Evolutionary conservation across 1,140 invertebrate genomes (phyloP).

Genomic region (Pseudomyrmex flavicornis): DNA sequence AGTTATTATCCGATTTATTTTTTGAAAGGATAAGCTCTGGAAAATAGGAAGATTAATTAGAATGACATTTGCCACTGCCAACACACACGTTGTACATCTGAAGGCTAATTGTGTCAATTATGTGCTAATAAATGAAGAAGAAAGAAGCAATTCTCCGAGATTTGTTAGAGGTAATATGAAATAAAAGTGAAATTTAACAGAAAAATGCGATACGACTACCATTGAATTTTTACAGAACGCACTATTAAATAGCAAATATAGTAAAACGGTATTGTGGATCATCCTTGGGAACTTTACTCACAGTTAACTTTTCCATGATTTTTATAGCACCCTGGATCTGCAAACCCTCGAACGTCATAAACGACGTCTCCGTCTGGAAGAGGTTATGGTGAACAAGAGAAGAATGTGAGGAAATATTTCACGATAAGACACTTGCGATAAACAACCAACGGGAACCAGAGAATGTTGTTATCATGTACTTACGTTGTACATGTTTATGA

Average conservation of each 20-base stretch:
- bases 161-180: too few species aligned
- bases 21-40: constrained; percentile 95
- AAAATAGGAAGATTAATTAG: constrained; percentile 76
- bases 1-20: constrained; percentile 95
- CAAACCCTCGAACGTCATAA: constrained; percentile 98
- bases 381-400: constrained; percentile 31
- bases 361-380: constrained; percentile 93
- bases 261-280: background rate
- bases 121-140: background rate
- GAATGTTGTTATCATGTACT: constrained; percentile 84
- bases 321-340: constrained; percentile 96
- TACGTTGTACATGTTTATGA: constrained; percentile 97
- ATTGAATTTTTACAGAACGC: too few species aligned
- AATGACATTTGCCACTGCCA: background rate
- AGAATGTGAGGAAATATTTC: background rate
- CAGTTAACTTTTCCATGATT: constrained; percentile 97
- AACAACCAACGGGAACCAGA: constrained; percentile 47
- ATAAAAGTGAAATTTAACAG: too few species aligned
- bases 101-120: background rate
- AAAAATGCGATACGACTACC: too few species aligned
- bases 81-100: background rate
- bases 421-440: constrained; percentile 66
- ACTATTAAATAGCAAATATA: background rate
- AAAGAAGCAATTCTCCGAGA: background rate
- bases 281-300: constrained; percentile 85